These are phyloP conservation scores for Parnassius apollo DNA, from an alignment of 2,888 invertebrate genomes.

Conservation along the genomic window DNA sequence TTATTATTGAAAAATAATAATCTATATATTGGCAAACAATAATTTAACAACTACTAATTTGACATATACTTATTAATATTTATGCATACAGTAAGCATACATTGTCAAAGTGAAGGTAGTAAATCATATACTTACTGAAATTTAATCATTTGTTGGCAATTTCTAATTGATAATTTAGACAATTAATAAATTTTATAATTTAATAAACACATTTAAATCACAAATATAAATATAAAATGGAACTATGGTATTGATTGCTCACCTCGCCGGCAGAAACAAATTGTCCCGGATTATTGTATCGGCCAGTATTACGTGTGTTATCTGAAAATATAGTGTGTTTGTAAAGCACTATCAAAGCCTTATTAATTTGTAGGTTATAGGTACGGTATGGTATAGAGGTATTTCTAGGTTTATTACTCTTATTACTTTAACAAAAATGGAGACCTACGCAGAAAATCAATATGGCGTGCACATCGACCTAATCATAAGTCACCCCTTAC, in stretches of 20 bases:
- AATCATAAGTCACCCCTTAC: no score
- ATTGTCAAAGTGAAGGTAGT: background rate
- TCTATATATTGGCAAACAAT: no score
- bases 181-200: no score
- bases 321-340: slow-evolving; percentile 39
- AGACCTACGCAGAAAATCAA: slow-evolving; percentile 20
- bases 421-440: slow-evolving; percentile 1
- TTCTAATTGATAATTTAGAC: no score
- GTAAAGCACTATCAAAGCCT: background rate
- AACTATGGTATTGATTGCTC: slow-evolving; percentile 23
- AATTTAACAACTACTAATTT: no score
- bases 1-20: no score
- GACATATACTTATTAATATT: no score
- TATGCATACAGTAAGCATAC: background rate
- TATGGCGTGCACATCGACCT: slow-evolving; percentile 4
- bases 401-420: no score
- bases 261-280: slow-evolving; percentile 57
- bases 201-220: no score
- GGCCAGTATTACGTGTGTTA: slow-evolving; percentile 55
- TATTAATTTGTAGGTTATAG: background rate
- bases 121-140: background rate
- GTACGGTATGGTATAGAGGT: no score
- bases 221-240: no score
- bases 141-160: background rate
- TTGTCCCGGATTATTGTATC: slow-evolving; percentile 54